Evolutionary conservation across 2,113 vertebrate genomes (phyloP).

Genomic region (Rhinolophus sinicus): DNA sequence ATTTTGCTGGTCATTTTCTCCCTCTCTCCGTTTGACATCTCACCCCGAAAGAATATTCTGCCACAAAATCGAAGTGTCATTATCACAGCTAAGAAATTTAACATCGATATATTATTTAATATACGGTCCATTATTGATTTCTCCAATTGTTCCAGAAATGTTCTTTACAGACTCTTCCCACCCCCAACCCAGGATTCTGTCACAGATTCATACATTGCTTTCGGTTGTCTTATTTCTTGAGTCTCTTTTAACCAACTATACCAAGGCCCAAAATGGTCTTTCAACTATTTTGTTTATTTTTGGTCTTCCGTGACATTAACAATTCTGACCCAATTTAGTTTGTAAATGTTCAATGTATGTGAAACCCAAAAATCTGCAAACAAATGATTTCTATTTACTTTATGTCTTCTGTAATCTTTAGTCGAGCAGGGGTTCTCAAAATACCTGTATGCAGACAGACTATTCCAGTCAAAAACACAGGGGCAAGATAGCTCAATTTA

Average conservation of each 20-base stretch:
- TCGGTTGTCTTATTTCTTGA: not conserved
- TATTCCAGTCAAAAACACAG: not conserved
- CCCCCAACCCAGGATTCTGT: not conserved
- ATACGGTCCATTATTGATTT: not conserved
- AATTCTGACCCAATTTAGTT: not conserved
- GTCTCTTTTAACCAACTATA: not conserved
- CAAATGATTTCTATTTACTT: not conserved
- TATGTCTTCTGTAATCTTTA: not conserved
- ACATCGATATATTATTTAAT: not conserved
- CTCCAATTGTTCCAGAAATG: not conserved
- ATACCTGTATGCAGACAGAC: not conserved
- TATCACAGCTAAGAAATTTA: not conserved
- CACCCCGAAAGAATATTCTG: not conserved
- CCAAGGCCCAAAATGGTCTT: not conserved
- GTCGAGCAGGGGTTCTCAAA: not conserved
- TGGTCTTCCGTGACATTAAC: constrained; percentile 4
- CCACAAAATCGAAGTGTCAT: not conserved
- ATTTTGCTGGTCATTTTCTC: not conserved
- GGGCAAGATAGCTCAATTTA: rapidly evolving
- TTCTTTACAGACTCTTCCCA: not conserved
- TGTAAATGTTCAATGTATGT: not conserved
- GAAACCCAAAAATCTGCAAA: not conserved
- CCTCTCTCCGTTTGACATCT: not conserved
- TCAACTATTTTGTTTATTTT: not conserved
- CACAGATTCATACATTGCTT: not conserved